Percentiles rank a stretch among this genome's conserved stretches.
phyloP scores from a whole-genome alignment of 1,140 invertebrate genomes.

The Arion vulgaris region DNA sequence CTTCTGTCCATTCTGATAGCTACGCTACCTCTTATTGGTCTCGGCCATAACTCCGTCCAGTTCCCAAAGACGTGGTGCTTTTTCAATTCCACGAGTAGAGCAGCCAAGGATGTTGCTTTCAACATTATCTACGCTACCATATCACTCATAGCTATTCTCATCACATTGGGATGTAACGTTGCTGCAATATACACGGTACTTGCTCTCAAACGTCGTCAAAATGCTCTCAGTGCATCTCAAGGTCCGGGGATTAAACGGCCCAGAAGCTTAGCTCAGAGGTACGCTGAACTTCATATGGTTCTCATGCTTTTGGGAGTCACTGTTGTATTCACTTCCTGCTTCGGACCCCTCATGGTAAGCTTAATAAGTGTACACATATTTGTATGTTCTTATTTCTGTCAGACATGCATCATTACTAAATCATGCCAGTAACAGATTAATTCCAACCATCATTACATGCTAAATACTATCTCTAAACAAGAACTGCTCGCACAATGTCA shows the following conservation, averaged over 20 bases:
- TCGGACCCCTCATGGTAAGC: slow-evolving; percentile 72
- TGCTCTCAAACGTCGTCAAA: slow-evolving; percentile 54
- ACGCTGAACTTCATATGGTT: slow-evolving; percentile 73
- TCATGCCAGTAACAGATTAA: too few relatives aligned
- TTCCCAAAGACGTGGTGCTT: slow-evolving; percentile 73
- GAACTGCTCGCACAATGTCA: too few relatives aligned
- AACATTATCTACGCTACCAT: slow-evolving; percentile 64
- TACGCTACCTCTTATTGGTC: slow-evolving; percentile 69
- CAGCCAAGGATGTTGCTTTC: slow-evolving; percentile 55
- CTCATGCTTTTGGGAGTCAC: slow-evolving; percentile 72
- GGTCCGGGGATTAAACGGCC: slow-evolving; percentile 50
- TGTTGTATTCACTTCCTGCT: slow-evolving; percentile 71
- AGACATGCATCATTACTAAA: too few relatives aligned
- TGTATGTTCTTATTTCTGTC: too few relatives aligned
- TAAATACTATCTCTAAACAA: too few relatives aligned
- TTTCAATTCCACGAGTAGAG: slow-evolving; percentile 67
- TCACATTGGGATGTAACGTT: slow-evolving; percentile 67
- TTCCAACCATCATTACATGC: too few relatives aligned
- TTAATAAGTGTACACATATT: too few relatives aligned
- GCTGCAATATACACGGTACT: slow-evolving; percentile 67
- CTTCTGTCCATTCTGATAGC: slow-evolving; percentile 63
- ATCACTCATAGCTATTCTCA: slow-evolving; percentile 58
- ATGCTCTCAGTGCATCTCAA: slow-evolving; percentile 48
- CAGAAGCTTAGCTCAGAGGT: slow-evolving; percentile 59
- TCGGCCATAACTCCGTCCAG: slow-evolving; percentile 65